These are phyloP conservation scores for Apotomis turbidana DNA, from an alignment of 2,888 invertebrate genomes.

Conservation along the genomic window DNA sequence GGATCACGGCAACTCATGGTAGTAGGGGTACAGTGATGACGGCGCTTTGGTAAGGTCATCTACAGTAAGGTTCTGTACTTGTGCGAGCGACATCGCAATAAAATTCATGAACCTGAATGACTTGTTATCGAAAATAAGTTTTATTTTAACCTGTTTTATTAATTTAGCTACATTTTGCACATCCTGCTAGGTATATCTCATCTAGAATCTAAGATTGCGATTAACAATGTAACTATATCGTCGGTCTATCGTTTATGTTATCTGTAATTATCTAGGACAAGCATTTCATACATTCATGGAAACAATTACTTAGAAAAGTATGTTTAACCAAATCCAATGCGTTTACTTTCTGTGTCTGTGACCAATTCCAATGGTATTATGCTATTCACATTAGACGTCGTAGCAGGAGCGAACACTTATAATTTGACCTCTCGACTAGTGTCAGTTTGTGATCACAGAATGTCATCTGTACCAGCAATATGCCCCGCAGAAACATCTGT, in stretches of 20 bases:
- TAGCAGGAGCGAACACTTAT: too few species aligned
- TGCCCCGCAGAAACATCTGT: too few species aligned
- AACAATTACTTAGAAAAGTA: not conserved
- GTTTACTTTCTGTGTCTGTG: too few species aligned
- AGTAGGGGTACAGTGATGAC: constrained; percentile 70
- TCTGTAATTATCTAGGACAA: not conserved
- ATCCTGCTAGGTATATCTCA: constrained; percentile 32
- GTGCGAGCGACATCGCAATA: constrained; percentile 31
- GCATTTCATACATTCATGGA: not conserved
- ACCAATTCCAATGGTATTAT: too few species aligned
- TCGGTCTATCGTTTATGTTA: not conserved
- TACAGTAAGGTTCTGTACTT: constrained; percentile 37
- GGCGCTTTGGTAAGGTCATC: constrained; percentile 59
- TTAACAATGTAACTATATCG: not conserved
- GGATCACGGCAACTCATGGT: too few species aligned
- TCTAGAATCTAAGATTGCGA: constrained; percentile 4
- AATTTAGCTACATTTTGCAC: constrained; percentile 22
- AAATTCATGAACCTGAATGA: constrained; percentile 35
- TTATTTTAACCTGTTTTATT: constrained; percentile 5
- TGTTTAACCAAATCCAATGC: too few species aligned
- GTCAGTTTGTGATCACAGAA: too few species aligned
- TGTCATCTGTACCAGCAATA: too few species aligned
- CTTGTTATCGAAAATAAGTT: constrained; percentile 33
- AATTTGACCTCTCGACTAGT: too few species aligned
- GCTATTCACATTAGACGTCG: too few species aligned